These are phyloP conservation scores for Todiramphus chloris DNA, from an alignment of 2,113 vertebrate genomes.

Conservation along the genomic window DNA sequence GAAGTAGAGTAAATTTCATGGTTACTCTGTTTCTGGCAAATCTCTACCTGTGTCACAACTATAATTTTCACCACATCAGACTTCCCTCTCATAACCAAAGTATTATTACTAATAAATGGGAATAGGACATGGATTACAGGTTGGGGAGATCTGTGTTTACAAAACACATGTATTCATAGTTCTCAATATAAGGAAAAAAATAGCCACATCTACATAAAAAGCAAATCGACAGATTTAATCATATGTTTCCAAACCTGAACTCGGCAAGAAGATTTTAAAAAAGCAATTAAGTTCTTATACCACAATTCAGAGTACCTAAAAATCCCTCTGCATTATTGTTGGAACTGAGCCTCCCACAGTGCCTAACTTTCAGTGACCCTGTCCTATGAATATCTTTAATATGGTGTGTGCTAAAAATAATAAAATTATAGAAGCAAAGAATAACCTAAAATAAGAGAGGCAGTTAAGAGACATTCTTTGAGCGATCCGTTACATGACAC, in stretches of 20 bases:
- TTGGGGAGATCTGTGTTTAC: conserved; percentile 46
- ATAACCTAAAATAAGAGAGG: conserved; percentile 33
- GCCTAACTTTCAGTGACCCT: conserved; percentile 66
- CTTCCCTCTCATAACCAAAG: conserved; percentile 45
- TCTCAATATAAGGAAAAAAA: conserved; percentile 30
- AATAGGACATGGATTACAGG: conserved; percentile 44
- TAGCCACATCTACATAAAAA: conserved; percentile 43
- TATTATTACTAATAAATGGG: conserved; percentile 46
- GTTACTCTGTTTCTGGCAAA: conserved; percentile 40
- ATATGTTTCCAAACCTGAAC: conserved; percentile 52
- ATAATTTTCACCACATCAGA: conserved; percentile 62
- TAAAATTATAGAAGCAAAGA: conserved; percentile 32
- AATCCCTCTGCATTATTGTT: conserved; percentile 52
- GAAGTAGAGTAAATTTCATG: conserved; percentile 25
- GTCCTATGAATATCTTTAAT: conserved; percentile 35
- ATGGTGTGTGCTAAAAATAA: conserved; percentile 54
- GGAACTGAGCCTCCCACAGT: conserved; percentile 51
- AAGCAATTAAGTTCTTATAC: conserved; percentile 23
- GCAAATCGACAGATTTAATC: conserved; percentile 54
- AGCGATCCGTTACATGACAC: background rate
- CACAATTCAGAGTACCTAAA: conserved; percentile 34
- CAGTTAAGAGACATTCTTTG: conserved; percentile 26
- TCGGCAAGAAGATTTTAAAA: background rate
- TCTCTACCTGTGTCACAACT: conserved; percentile 33
- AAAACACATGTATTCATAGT: conserved; percentile 21